These are phyloP conservation scores for Vireo griseus DNA, from an alignment of 2,797 vertebrate genomes.

Conservation along the genomic window DNA sequence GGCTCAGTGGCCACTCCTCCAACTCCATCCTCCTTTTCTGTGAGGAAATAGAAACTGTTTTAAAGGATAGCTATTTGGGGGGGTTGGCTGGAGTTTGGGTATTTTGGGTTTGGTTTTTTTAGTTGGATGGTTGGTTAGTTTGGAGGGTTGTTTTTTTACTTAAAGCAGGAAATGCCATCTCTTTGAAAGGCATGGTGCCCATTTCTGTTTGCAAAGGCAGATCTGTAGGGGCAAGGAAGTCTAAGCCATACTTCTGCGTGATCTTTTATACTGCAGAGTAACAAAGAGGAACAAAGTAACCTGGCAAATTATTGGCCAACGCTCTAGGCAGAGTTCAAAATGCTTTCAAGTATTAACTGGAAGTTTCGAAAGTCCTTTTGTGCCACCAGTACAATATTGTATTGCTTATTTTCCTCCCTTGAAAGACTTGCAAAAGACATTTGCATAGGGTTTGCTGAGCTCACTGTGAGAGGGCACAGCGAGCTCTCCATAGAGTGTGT, in stretches of 20 bases:
- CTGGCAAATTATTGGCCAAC: neutral
- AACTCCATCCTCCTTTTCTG: neutral
- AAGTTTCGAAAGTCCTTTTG: slow-evolving; percentile 24
- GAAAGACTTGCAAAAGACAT: slow-evolving; percentile 1
- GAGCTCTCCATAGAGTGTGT: neutral
- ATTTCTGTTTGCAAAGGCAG: neutral
- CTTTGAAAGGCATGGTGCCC: neutral
- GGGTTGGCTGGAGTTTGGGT: neutral
- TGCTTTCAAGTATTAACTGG: slow-evolving; percentile 1
- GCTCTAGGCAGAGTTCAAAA: neutral
- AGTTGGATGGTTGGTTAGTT: neutral
- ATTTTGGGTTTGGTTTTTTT: neutral
- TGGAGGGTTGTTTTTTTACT: neutral
- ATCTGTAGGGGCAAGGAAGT: neutral
- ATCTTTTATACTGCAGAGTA: neutral
- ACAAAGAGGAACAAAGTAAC: neutral
- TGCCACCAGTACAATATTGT: neutral
- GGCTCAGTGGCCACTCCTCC: neutral
- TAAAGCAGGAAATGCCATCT: neutral
- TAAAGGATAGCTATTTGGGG: neutral
- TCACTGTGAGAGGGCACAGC: neutral
- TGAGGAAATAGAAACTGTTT: neutral
- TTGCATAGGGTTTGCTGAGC: slow-evolving; percentile 46
- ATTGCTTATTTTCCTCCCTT: neutral
- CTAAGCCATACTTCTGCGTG: neutral